Evolutionary conservation across 2,113 vertebrate genomes (phyloP).

Genomic region (Paratilapia polleni): DNA sequence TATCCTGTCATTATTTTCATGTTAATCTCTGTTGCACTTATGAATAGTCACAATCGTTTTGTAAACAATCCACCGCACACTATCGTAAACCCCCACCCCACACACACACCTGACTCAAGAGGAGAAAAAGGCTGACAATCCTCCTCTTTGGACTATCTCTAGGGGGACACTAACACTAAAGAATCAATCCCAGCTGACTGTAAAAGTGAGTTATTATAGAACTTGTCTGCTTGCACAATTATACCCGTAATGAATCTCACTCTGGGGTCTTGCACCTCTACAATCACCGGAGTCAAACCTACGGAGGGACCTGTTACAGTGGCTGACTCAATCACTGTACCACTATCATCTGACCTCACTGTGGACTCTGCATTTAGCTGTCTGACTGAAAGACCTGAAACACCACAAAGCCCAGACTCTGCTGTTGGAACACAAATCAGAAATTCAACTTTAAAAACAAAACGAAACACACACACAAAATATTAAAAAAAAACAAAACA

Average conservation of each 20-base stretch:
- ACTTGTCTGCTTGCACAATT: conserved; percentile 61
- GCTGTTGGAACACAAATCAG: conserved; percentile 41
- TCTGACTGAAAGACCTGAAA: conserved; percentile 40
- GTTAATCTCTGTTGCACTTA: conserved; percentile 79
- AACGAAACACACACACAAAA: no score
- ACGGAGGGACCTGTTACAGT: conserved; percentile 53
- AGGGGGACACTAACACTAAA: conserved; percentile 36
- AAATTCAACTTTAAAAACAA: conserved; percentile 1
- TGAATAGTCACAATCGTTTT: conserved; percentile 70
- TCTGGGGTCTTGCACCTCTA: conserved; percentile 29
- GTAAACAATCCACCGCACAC: conserved; percentile 52
- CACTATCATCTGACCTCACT: conserved; percentile 63
- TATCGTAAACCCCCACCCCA: neutral
- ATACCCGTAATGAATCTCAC: conserved; percentile 54
- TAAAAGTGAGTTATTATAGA: conserved; percentile 33
- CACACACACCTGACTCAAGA: conserved; percentile 12
- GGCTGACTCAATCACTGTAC: conserved; percentile 35
- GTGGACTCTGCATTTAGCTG: conserved; percentile 44
- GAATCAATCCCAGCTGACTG: conserved; percentile 40
- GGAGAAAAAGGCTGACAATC: conserved; percentile 74
- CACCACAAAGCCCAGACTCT: conserved; percentile 52
- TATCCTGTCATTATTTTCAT: conserved; percentile 54
- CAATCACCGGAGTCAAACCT: conserved; percentile 49
- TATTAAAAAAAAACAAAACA: conserved; percentile 23
- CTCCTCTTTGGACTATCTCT: conserved; percentile 52